These are phyloP conservation scores for Gambusia yucatana DNA, from an alignment of 2,797 vertebrate species.

Conservation along the genomic window DNA sequence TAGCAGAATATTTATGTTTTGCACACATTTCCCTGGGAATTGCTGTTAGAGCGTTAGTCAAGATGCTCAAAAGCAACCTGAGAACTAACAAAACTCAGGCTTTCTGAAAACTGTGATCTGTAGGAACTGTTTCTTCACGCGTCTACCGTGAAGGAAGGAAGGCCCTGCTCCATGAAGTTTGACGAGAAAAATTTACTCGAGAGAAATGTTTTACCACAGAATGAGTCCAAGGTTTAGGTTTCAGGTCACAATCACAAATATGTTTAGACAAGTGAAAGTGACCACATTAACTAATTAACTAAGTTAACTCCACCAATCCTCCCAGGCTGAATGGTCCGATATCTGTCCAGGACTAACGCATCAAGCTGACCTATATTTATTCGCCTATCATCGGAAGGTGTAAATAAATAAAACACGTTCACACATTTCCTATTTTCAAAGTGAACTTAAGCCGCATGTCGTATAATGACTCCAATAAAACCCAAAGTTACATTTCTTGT, in stretches of 20 bases:
- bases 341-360: neutral
- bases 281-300: too few relatives aligned
- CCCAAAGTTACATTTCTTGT: neutral
- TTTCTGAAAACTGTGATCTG: neutral
- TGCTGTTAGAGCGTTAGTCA: neutral
- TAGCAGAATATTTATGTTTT: too few relatives aligned
- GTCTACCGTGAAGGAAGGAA: too few relatives aligned
- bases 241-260: neutral
- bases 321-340: neutral
- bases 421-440: neutral
- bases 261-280: neutral
- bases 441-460: neutral
- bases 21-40: too few relatives aligned
- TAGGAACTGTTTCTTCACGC: too few relatives aligned
- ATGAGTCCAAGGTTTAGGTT: neutral
- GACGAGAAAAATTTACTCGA: too few relatives aligned
- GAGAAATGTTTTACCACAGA: too few relatives aligned
- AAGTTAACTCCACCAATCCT: neutral
- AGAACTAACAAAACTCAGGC: neutral
- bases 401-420: neutral
- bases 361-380: too few relatives aligned
- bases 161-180: too few relatives aligned
- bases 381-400: too few relatives aligned
- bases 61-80: neutral
- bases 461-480: neutral